Base-by-base conservation (phyloP, 2,113 vertebrate genomes). In the Suncus etruscus region DNA sequence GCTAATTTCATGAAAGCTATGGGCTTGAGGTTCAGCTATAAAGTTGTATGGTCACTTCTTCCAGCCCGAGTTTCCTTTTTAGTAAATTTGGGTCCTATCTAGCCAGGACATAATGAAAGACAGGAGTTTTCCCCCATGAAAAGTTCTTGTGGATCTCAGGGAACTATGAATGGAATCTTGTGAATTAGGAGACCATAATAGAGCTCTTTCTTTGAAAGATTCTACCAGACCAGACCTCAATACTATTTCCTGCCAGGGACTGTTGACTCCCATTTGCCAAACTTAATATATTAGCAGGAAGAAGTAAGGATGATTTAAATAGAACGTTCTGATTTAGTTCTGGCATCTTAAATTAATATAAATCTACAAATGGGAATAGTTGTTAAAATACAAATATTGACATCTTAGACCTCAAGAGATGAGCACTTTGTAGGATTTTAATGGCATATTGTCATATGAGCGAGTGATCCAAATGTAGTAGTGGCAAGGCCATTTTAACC, bases 381-480 rank as follows among this genome's bases (percentile, higher is more conserved):
- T 72, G 51, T 66, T 86, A 74, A 85, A 47, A 83, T 31, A 50
- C 54, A 91, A 50, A 75, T 70, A 24, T 69, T 78, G 32, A 14
- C 72, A 74, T 86, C 31, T 82, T 66, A 82, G 85, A 73, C 8
- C 29, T 51, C 7, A 24, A 73, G 31, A 82, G 2, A 78, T 39
- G 54, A 39, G 11, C 92, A 75, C 24, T 84, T 75, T 80, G 2
- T 80, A 65, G 39, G 39, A 82, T 58, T 66, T n/a, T 92, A 85
- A 61, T 75, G 47, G 72, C 70, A 63, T n/a, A 83, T 79, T 51
- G 18, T 84, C 68, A 80, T 83, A n/a, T 73, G 47, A 74, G 14
- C 54, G 63, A 81, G 10, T 63, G 54, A 91, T 47, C 91, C 22
- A n/a, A 65, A 79, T 68, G 31, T 51, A 75, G 8, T 51, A 3